Evolutionary conservation across 2,888 invertebrate species (phyloP).

Genomic region (Trachelus troglodyta): DNA sequence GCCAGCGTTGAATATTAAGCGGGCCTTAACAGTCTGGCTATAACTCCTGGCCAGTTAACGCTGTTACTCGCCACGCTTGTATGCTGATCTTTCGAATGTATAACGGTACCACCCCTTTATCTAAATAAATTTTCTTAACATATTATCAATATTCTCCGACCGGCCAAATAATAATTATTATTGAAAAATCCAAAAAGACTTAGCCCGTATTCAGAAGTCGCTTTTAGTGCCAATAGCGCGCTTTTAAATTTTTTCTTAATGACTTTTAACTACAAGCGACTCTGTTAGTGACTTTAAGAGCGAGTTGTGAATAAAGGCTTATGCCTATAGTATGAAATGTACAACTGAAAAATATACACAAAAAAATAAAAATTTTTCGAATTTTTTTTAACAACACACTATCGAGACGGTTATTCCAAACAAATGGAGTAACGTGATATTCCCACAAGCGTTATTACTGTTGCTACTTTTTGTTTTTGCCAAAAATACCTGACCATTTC

Average conservation of each 20-base stretch:
- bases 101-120: background rate
- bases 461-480: constrained; percentile 29
- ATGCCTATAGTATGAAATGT: background rate
- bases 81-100: background rate
- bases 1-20: constrained; percentile 63
- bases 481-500: constrained; percentile 45
- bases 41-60: constrained; percentile 62
- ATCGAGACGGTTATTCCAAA: too few species aligned
- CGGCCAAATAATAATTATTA: background rate
- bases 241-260: too few species aligned
- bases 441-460: background rate
- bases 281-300: too few species aligned
- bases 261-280: too few species aligned
- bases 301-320: too few species aligned
- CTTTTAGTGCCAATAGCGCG: too few species aligned
- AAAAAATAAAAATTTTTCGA: too few species aligned
- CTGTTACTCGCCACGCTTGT: constrained; percentile 31
- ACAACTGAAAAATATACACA: too few species aligned
- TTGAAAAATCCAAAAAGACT: background rate
- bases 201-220: too few species aligned
- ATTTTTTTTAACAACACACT: too few species aligned
- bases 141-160: background rate
- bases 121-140: background rate
- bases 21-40: constrained; percentile 57
- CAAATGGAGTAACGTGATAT: background rate